Base-by-base conservation (phyloP, 2,888 invertebrate genomes). In the Lasius fuliginosus region DNA sequence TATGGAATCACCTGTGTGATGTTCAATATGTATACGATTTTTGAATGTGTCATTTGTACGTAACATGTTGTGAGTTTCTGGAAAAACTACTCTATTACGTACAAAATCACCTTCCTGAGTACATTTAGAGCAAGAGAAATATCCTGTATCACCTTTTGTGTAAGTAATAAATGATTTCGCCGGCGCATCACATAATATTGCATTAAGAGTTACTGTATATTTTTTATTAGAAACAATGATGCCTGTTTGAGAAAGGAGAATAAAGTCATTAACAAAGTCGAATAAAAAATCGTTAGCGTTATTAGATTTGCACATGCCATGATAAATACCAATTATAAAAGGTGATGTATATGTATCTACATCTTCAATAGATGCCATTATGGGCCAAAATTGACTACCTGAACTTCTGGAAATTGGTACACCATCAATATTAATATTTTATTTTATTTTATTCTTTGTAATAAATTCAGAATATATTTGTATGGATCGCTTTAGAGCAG, bases 161-260 rank as follows among this genome's bases (percentile, higher is more conserved):
- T 27, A 60, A 2, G 30, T 36, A 53, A 18, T n/a, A 58, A 18
- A 58, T 30, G 12, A 60, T 60, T 30, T 60, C 0, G 60, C 60
- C 12, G 30, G 60, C 3, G 60, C 30, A n/a, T 53, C 23, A 23
- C 53, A n/a, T 58, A 58, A 58, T 58, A 58, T 23, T 58, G 27
- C 58, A 58, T 58, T 58, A 27, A 58, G n/a, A 58, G 58, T 58
- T 23, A 58, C 23, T 58, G 27, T 58, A 58, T 56, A 58, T 58
- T 5, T 58, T 58, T 58, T 23, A 58, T 58, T 23, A 23, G 6
- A n/a, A 58, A 58, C 58, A 58, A n/a, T 58, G 23, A 58, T 58
- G 23, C 58, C 58, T 9, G 23, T 58, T 58, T 23, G 58, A 23
- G 27, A 23, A 58, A 27, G 27, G 18, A 23, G n/a, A 58, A 27